Evolutionary conservation across 2,113 vertebrate species (phyloP).

Genomic region (Pelmatolapia mariae): DNA sequence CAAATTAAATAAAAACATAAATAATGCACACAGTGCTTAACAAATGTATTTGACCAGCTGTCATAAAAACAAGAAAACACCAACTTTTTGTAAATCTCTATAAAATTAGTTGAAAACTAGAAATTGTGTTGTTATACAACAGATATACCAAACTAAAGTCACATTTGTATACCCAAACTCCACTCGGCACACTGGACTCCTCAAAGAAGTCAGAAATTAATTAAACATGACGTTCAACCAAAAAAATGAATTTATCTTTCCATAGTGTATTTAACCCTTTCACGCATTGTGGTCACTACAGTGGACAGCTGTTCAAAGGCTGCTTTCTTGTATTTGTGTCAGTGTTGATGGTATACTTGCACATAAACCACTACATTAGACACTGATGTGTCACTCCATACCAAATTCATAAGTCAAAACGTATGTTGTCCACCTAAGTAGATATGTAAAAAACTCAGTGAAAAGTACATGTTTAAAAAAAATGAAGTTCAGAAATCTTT

Average conservation of each 20-base stretch:
- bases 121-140: not conserved
- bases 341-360: not conserved
- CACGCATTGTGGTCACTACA: not conserved
- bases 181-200: not conserved
- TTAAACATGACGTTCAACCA: not conserved
- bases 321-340: not conserved
- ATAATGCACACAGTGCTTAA: not conserved
- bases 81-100: not conserved
- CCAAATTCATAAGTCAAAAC: not conserved
- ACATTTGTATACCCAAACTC: not conserved
- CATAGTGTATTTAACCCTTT: not conserved
- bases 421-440: not conserved
- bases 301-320: not conserved
- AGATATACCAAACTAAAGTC: not conserved
- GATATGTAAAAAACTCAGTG: not conserved
- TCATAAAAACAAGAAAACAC: not conserved
- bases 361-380: not conserved
- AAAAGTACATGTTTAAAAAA: not conserved
- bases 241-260: not conserved
- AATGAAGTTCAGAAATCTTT: not conserved
- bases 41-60: not conserved
- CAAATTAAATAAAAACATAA: not conserved
- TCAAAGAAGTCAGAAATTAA: not conserved
- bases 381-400: not conserved
- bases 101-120: not conserved